These are phyloP conservation scores for Cathartes aura DNA, from an alignment of 2,113 vertebrate genomes.

Conservation along the genomic window DNA sequence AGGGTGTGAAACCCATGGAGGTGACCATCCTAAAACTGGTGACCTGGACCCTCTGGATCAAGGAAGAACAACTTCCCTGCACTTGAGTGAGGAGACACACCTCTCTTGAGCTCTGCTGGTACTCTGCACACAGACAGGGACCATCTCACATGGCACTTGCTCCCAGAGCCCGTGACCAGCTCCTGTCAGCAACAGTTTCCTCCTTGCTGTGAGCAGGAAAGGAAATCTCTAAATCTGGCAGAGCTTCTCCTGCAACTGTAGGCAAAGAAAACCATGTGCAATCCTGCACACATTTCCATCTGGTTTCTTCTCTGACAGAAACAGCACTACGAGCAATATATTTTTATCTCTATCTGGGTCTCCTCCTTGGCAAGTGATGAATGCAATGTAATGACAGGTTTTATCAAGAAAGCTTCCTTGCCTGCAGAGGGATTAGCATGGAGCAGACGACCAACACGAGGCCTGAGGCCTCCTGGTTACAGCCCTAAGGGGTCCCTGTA, in stretches of 20 bases:
- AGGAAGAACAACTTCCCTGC: background rate
- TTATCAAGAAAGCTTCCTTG: background rate
- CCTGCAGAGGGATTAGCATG: background rate
- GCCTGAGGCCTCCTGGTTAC: background rate
- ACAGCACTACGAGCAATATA: background rate
- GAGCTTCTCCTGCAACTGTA: background rate
- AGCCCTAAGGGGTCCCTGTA: background rate
- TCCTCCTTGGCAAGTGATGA: background rate
- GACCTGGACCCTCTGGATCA: background rate
- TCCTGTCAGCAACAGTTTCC: background rate
- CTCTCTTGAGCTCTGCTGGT: background rate
- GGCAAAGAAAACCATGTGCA: background rate
- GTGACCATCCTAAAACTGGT: background rate
- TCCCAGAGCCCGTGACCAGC: background rate
- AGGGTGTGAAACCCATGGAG: background rate
- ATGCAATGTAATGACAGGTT: background rate
- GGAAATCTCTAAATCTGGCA: background rate
- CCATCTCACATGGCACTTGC: background rate
- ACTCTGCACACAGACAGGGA: background rate
- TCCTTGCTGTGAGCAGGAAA: background rate
- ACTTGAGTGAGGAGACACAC: background rate
- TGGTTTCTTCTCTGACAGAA: background rate
- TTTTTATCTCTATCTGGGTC: background rate
- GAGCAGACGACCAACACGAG: background rate
- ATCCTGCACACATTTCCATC: background rate